phyloP scores from a whole-genome alignment of 2,797 vertebrate species.

The Rallus crepitans region DNA sequence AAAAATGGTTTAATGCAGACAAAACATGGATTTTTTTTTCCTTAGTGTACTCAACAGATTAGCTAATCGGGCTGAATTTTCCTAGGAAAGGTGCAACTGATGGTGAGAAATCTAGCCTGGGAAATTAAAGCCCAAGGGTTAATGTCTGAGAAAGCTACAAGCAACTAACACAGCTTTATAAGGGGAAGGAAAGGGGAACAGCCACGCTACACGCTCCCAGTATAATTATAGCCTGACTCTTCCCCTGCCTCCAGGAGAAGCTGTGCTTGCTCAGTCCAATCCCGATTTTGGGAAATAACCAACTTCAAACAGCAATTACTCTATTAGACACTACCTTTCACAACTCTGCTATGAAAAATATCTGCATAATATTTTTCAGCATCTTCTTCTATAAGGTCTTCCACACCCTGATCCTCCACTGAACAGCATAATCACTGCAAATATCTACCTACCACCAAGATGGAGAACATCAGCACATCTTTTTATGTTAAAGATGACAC shows the following conservation, averaged over 20 bases:
- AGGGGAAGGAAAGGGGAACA: not conserved
- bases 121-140: not conserved
- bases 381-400: not conserved
- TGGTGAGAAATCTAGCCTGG: not conserved
- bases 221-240: slow-evolving; percentile 7
- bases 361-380: not conserved
- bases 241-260: not conserved
- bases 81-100: not conserved
- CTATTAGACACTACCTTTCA: not conserved
- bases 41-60: not conserved
- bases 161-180: not conserved
- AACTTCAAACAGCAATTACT: not conserved
- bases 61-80: not conserved
- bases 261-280: not conserved
- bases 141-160: not conserved
- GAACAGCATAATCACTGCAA: not conserved
- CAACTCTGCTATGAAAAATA: not conserved
- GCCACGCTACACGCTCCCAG: not conserved
- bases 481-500: not conserved
- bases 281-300: not conserved
- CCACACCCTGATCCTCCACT: not conserved
- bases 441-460: not conserved
- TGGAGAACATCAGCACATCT: not conserved
- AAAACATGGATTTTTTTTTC: not conserved
- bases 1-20: not conserved